Evolutionary conservation across 1,140 invertebrate species (phyloP), one percentile per base, ranked within the genome.

Genomic region (Sarcophaga bullata): DNA sequence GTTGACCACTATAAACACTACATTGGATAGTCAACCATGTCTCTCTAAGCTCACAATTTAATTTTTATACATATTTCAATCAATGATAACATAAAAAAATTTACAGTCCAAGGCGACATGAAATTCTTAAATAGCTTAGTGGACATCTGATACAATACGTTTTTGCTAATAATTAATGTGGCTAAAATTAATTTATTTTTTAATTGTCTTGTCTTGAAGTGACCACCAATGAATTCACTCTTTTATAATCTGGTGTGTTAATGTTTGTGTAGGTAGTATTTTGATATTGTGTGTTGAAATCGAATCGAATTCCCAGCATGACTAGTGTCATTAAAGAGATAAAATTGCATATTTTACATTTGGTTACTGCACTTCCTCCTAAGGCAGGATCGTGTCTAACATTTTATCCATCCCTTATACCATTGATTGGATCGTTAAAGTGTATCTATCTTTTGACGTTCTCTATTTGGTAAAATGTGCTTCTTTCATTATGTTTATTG

Each of bases 241-340:
- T 13, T 52, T 9, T 68, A 68, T 8, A 6, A 68, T 3, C 54
- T 58, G 54, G n/a, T 5, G 25, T 68, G n/a, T 8, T 0, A 49
- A 78, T 50, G 10, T 52, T 50, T 78, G 75, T 50, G 75, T 78
- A 78, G 75, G 75, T 50, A 19, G 75, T 52, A 78, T 49, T 78
- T 78, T 25, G 75, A 58, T 78, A 52, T 49, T 50, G 15, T n/a
- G 50, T 78, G 13, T 37, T 25, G 75, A 78, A 78, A 78, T 78
- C 75, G 75, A 78, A 78, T 78, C 75, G 17, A 78, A 78, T 78
- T 78, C 75, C 48, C 75, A 78, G 75, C 75, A 78, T 78, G 75
- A 78, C 75, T 50, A 52, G 75, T 78, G 75, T 78, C 75, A 48
- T 78, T 50, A 78, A 78, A 25, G 48, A 78, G 75, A 78, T 78